These are phyloP conservation scores for Aplochiton taeniatus DNA, from an alignment of 2,797 vertebrate genomes.

Conservation along the genomic window DNA sequence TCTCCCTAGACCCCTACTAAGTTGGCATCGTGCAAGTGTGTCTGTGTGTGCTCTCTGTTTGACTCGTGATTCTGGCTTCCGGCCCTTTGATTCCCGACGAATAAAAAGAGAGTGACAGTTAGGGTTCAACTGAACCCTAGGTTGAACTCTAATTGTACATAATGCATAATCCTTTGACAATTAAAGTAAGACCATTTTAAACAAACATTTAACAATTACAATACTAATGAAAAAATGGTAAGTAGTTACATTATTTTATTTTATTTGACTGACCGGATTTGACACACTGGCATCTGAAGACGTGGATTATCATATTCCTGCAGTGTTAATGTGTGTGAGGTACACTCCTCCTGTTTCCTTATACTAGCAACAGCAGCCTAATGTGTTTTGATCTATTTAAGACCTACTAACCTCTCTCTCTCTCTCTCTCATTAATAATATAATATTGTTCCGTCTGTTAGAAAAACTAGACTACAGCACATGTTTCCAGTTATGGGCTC, in stretches of 20 bases:
- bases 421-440: conserved; percentile 78
- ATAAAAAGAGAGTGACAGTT: conserved; percentile 64
- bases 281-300: no score
- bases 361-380: conserved; percentile 68
- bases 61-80: conserved; percentile 69
- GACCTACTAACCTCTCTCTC: conserved; percentile 61
- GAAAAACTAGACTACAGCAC: conserved; percentile 69
- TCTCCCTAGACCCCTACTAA: background rate
- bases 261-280: no score
- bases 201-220: background rate
- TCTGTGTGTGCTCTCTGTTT: conserved; percentile 42
- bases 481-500: conserved; percentile 74
- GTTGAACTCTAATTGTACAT: conserved; percentile 9
- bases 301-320: no score
- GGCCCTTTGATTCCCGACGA: conserved; percentile 73
- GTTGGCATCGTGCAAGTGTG: conserved; percentile 34
- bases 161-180: no score
- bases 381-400: conserved; percentile 68
- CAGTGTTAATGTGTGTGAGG: background rate
- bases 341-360: conserved; percentile 43
- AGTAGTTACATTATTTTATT: no score
- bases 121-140: conserved; percentile 45
- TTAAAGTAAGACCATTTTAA: background rate
- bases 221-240: no score
- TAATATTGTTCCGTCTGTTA: conserved; percentile 78